Evolutionary conservation across 2,888 invertebrate genomes (phyloP), one percentile per base, ranked within the genome.

Genomic region (Danaus chrysippus): DNA sequence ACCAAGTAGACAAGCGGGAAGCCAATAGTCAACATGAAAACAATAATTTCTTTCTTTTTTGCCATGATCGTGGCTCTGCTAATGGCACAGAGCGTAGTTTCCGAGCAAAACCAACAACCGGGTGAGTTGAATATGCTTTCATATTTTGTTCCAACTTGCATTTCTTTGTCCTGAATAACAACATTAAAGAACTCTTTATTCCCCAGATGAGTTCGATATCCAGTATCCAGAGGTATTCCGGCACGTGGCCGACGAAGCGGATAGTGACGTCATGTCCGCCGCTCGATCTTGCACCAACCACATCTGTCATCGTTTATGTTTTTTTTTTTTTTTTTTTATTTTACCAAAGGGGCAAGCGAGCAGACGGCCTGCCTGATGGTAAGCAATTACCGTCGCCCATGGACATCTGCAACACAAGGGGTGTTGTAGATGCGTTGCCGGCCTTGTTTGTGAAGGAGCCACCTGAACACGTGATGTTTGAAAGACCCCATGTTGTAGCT

Each of bases 301-400:
- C 3, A 49, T 55, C 42, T 65, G 62, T 41, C 55, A 19, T 15
- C 57, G 57, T 42, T 34, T 65, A 34, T 65, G 62, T n/a, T 17
- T 46, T n/a, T n/a, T n/a, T n/a, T n/a, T n/a, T n/a, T n/a, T n/a
- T n/a, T n/a, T n/a, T n/a, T n/a, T n/a, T n/a, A n/a, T n/a, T n/a
- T n/a, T n/a, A n/a, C n/a, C n/a, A n/a, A n/a, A n/a, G n/a, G n/a
- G n/a, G n/a, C n/a, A n/a, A n/a, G n/a, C n/a, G n/a, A n/a, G n/a
- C n/a, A n/a, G n/a, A n/a, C n/a, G n/a, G n/a, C n/a, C n/a, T n/a
- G n/a, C n/a, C n/a, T n/a, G n/a, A n/a, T n/a, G n/a, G n/a, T n/a
- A n/a, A n/a, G n/a, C n/a, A n/a, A n/a, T n/a, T n/a, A n/a, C n/a
- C n/a, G n/a, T n/a, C n/a, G n/a, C n/a, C n/a, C n/a, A n/a, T n/a